Conservation (phyloP, 2,888 invertebrate genomes). For the Gisinianus flammeolus region DNA sequence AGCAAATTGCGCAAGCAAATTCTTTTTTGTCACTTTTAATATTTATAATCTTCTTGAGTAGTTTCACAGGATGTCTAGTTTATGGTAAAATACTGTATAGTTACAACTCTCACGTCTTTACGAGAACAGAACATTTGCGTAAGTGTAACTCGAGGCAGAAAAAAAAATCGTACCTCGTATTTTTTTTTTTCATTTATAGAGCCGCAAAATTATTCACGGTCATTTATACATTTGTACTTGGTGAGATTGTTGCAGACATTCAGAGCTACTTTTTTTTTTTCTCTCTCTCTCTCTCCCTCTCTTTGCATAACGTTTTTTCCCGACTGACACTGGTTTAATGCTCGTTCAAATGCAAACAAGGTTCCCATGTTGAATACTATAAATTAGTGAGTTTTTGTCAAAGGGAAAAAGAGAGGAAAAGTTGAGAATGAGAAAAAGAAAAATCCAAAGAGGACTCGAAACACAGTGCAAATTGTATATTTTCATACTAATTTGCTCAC, state of each 20-base stretch:
- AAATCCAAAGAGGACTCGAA: too few relatives aligned
- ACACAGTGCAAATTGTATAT: too few relatives aligned
- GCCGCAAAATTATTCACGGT: constrained; percentile 9
- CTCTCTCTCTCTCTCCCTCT: not conserved
- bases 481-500: too few relatives aligned
- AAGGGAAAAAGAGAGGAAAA: not conserved
- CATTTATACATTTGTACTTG: not conserved
- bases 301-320: not conserved
- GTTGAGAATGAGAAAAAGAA: not conserved
- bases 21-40: constrained; percentile 28
- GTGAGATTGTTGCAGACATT: too few relatives aligned
- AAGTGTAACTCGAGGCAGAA: too few relatives aligned
- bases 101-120: not conserved
- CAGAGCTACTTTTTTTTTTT: not conserved
- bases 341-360: constrained; percentile 6
- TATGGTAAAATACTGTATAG: not conserved
- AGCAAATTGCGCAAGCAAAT: constrained; percentile 35
- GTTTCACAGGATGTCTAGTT: constrained; percentile 19
- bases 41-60: constrained; percentile 28
- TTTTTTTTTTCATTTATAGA: not conserved
- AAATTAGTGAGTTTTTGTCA: not conserved
- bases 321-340: not conserved
- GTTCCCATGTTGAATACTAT: not conserved
- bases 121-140: too few relatives aligned
- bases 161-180: too few relatives aligned